phyloP scores from a whole-genome alignment of 1,140 invertebrate genomes.

The Danaus plexippus region DNA sequence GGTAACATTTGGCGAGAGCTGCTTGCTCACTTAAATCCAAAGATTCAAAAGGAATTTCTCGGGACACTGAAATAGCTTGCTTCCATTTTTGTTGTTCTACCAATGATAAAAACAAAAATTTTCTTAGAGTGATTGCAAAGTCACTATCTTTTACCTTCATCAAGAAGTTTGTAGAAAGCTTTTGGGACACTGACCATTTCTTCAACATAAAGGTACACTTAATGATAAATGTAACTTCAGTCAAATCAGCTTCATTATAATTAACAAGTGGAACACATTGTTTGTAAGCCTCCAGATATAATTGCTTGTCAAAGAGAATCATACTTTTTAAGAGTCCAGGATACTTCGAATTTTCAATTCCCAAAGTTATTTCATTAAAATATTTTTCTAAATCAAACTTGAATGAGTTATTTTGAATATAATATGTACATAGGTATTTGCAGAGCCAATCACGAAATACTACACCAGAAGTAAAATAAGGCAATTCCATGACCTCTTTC shows the following conservation, averaged over 20 bases:
- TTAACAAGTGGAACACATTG: constrained; percentile 54
- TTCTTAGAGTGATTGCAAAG: constrained; percentile 39
- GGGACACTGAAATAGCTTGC: constrained; percentile 46
- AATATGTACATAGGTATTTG: constrained; percentile 43
- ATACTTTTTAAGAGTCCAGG: constrained; percentile 75
- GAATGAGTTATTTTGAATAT: constrained; percentile 44
- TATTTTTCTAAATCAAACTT: constrained; percentile 44
- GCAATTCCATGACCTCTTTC: constrained; percentile 38
- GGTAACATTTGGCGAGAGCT: constrained; percentile 51
- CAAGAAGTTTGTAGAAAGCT: constrained; percentile 63
- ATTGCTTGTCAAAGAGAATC: constrained; percentile 66
- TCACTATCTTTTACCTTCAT: constrained; percentile 43
- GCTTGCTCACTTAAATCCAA: constrained; percentile 39
- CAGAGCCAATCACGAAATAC: constrained; percentile 53
- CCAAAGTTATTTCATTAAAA: constrained; percentile 65
- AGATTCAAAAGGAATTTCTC: constrained; percentile 35
- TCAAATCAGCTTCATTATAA: constrained; percentile 48
- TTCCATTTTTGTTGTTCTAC: constrained; percentile 68
- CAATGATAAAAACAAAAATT: constrained; percentile 51
- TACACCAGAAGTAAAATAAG: constrained; percentile 44
- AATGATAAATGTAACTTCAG: constrained; percentile 53
- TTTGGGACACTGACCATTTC: constrained; percentile 74
- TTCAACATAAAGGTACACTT: constrained; percentile 73
- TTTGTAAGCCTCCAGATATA: constrained; percentile 72
- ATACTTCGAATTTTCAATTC: constrained; percentile 71